Conservation (phyloP, 2,113 vertebrate genomes). For the Orthonyx spaldingii region DNA sequence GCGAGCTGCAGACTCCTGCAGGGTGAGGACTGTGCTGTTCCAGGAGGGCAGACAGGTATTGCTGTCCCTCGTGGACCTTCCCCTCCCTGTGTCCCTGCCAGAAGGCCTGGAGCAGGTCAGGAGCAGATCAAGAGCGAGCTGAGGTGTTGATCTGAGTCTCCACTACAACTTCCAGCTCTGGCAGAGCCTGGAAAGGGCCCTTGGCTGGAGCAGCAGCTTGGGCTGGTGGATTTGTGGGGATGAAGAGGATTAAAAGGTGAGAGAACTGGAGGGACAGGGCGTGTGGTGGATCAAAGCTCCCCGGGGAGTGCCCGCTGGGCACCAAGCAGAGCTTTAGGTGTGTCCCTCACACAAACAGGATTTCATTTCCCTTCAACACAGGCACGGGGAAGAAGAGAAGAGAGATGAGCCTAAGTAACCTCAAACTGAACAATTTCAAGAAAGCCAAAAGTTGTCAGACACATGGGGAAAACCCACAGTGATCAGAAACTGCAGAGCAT, state of each 20-base stretch:
- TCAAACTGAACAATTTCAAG: not conserved
- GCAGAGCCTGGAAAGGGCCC: not conserved
- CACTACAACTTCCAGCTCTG: not conserved
- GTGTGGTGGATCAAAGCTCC: not conserved
- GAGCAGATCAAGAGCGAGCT: not conserved
- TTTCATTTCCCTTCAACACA: not conserved
- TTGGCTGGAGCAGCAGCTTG: not conserved
- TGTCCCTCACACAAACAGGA: not conserved
- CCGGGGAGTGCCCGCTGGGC: not conserved
- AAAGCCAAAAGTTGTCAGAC: not conserved
- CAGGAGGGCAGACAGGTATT: not conserved
- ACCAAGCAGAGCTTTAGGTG: not conserved
- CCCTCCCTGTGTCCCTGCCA: not conserved
- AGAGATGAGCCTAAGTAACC: not conserved
- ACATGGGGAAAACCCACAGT: rapidly evolving
- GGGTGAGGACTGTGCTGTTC: not conserved
- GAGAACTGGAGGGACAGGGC: not conserved
- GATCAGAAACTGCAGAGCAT: not conserved
- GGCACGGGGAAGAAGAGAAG: rapidly evolving
- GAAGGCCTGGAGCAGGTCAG: not conserved
- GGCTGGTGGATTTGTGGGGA: not conserved
- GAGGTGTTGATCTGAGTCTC: not conserved
- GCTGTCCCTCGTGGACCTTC: not conserved
- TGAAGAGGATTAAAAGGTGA: not conserved
- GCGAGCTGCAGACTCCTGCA: not conserved